A percentile compares a stretch with the other conserved stretches of the same genome.
These are phyloP conservation scores for Gopherus flavomarginatus DNA, from an alignment of 2,113 vertebrate species.

Conservation along the genomic window DNA sequence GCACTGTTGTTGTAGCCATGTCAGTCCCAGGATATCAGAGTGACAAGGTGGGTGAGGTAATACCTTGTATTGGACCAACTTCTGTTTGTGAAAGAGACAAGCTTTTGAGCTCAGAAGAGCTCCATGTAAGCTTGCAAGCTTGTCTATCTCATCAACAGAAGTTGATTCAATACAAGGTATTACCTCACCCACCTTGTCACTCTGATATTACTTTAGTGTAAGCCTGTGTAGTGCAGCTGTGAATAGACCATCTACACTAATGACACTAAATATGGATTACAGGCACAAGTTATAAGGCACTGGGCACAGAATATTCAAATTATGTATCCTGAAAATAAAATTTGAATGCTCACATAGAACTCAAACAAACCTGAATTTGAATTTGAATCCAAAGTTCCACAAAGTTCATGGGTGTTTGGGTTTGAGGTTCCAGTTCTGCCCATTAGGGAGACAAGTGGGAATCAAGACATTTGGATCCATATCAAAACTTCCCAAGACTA, in stretches of 20 bases:
- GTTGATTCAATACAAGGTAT: too few relatives aligned
- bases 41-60: not conserved
- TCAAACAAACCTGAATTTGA: not conserved
- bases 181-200: too few relatives aligned
- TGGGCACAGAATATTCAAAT: not conserved
- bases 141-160: too few relatives aligned
- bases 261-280: not conserved
- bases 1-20: not conserved
- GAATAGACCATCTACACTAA: not conserved
- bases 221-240: not conserved
- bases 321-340: constrained; percentile 10
- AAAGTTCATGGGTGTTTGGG: not conserved
- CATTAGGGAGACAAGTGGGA: not conserved
- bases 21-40: not conserved
- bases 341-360: not conserved
- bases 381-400: not conserved
- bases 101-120: too few relatives aligned
- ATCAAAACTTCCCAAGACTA: not conserved
- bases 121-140: too few relatives aligned
- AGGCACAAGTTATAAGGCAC: not conserved
- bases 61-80: not conserved
- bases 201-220: not conserved
- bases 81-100: too few relatives aligned
- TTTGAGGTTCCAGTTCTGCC: not conserved
- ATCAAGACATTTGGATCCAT: not conserved